Conservation (phyloP, 2,888 invertebrate genomes). For the Stenodema calcarata region DNA sequence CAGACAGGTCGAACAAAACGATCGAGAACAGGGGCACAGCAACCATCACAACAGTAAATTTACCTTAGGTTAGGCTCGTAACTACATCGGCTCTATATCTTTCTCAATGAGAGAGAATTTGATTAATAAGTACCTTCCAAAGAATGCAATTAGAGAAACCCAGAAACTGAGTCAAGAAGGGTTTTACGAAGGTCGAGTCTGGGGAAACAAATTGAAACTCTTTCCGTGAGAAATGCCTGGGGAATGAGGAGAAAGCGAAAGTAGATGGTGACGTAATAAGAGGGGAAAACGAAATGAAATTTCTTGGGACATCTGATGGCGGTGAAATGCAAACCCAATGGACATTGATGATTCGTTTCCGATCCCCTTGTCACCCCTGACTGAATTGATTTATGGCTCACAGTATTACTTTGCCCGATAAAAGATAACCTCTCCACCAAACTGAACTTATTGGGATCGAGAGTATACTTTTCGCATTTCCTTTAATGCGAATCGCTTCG, state of each 20-base stretch:
- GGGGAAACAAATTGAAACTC: slow-evolving; percentile 26
- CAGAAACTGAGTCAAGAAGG: not conserved
- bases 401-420: not conserved
- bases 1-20: too few relatives aligned
- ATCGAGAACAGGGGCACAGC: too few relatives aligned
- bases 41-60: too few relatives aligned
- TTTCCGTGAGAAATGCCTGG: slow-evolving; percentile 12
- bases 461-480: too few relatives aligned
- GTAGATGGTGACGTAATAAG: not conserved
- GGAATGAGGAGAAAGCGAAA: slow-evolving; percentile 4
- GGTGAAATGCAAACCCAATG: slow-evolving; percentile 15
- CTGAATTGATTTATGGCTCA: slow-evolving; percentile 2
- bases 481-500: too few relatives aligned
- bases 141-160: slow-evolving; percentile 22
- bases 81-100: not conserved
- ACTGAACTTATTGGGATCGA: not conserved
- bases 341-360: slow-evolving; percentile 1
- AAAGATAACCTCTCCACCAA: not conserved
- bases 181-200: too few relatives aligned
- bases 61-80: too few relatives aligned
- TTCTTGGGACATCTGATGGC: slow-evolving; percentile 24
- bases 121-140: slow-evolving; percentile 7
- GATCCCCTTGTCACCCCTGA: not conserved
- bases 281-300: slow-evolving; percentile 19
- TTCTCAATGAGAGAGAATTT: not conserved